Base-by-base conservation (phyloP, 2,888 invertebrate genomes). In the Cantharis rustica region DNA sequence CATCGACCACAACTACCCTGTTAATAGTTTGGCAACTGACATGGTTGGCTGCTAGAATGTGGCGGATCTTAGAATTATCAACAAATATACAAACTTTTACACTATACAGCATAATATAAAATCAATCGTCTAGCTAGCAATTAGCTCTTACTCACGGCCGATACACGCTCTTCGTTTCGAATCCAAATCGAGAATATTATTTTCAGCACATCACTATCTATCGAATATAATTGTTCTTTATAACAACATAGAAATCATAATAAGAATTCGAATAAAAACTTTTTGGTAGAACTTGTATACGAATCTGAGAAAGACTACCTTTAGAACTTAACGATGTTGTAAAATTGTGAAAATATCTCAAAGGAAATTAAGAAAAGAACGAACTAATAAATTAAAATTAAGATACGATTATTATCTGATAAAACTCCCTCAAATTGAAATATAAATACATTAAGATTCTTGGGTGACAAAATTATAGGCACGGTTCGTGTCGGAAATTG, bases 401-500 rank as follows among this genome's bases (percentile, higher is more conserved):
- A 80, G 76, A 75, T 72, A 70, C 71, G 80, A 80, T 79, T 75
- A 69, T 76, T 75, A 80, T 80, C 76, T 81, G 63, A 73, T 73
- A 79, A 77, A 78, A 72, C 72, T 61, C 75, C 79, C 80, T 74
- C 81, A 85, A 86, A 86, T 86, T 85, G 85, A 83, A 83, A 84
- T 84, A 83, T 86, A 86, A 86, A 86, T 86, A 86, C 85, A 85
- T 87, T 86, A 86, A 77, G 84, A 85, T 83, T 86, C 84, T 86
- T 86, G 85, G 84, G 81, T 83, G 84, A 81, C 83, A 82, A 83
- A 86, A 86, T 86, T 86, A 85, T 83, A 82, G 80, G 84, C 85
- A 86, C 86, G 86, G 85, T 85, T 86, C 84, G 83, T 81, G 86
- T 85, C 84, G 87, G 87, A 87, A 87, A 87, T 87, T 87, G 86